phyloP scores from a whole-genome alignment of 1,140 invertebrate genomes.

The Adoxophyes honmai region DNA sequence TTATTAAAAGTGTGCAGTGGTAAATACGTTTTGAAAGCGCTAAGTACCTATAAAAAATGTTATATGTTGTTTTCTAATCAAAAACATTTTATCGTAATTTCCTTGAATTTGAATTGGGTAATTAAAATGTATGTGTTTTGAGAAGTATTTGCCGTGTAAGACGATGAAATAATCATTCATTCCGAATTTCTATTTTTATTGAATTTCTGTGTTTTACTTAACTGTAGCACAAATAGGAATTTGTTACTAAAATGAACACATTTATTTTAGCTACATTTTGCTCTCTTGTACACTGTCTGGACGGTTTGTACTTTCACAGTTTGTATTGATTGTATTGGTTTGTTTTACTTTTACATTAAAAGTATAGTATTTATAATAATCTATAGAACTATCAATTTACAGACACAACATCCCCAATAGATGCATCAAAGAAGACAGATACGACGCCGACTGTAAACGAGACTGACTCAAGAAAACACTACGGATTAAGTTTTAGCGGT shows the following conservation, averaged over 20 bases:
- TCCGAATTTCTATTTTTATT: too few species aligned
- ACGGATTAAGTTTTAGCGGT: conserved; percentile 48
- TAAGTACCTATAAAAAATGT: too few species aligned
- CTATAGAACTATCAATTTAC: too few species aligned
- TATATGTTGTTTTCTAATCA: too few species aligned
- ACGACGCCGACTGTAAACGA: conserved; percentile 22
- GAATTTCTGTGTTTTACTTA: too few species aligned
- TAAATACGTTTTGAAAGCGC: too few species aligned
- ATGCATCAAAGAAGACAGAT: background rate
- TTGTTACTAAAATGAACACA: conserved; percentile 31
- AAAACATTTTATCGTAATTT: background rate
- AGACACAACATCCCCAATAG: too few species aligned
- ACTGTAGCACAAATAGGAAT: background rate
- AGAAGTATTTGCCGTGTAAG: too few species aligned
- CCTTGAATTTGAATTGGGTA: conserved; percentile 5
- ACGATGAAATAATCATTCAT: too few species aligned
- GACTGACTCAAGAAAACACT: conserved; percentile 44
- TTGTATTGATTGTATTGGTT: conserved; percentile 1
- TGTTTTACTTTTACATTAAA: conserved; percentile 14
- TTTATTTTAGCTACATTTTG: conserved; percentile 31
- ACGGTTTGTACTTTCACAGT: conserved; percentile 32
- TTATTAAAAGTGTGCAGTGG: too few species aligned
- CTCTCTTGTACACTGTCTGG: conserved; percentile 27
- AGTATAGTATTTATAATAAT: too few species aligned
- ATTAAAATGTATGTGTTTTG: too few species aligned